Evolutionary conservation across 2,113 vertebrate species (phyloP), one percentile per base, ranked within the genome.

Genomic region (Sarotherodon lohbergeri): DNA sequence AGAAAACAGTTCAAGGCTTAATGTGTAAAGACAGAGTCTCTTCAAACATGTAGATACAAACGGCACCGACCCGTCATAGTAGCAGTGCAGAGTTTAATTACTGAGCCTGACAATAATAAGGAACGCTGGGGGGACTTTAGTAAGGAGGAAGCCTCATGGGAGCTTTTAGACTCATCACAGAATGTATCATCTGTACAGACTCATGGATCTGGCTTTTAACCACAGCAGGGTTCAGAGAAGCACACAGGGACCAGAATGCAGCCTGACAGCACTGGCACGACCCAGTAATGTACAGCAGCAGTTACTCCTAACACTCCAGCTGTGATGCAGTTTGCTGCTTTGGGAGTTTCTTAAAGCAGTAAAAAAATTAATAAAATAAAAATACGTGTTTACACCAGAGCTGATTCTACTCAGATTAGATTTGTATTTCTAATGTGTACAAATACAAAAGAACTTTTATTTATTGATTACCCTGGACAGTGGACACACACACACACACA

Each of bases 101-200:
- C 66, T 1, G 39, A 57, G 56, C 36, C 22, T 81, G 83, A 86
- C 90, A 84, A 24, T 10, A 22, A 6, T 9, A 27, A 39, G 71
- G 50, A 56, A 56, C 86, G 50, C 22, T 55, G 24, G 73, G 61
- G 48, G n/a, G 81, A 79, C 17, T 91, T 80, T 11, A 86, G 29
- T 34, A 3, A 52, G 50, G 24, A 34, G 11, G 41, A 81, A 55
- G 48, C 81, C 81, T 84, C 81, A 1, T 32, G 71, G 78, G 84
- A 87, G 85, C 85, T 83, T 85, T 90, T 83, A 90, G 71, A 43
- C 59, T 85, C 78, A 29, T 50, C 81, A 56, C 78, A 81, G 39
- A 17, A 46, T 3, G 11, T 84, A 73, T 48, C 9, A 6, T 56
- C 66, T 34, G 52, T 50, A 84, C 5, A 68, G 48, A 54, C 81